Conservation (phyloP, 2,113 vertebrate species). For the Acinonyx jubatus region DNA sequence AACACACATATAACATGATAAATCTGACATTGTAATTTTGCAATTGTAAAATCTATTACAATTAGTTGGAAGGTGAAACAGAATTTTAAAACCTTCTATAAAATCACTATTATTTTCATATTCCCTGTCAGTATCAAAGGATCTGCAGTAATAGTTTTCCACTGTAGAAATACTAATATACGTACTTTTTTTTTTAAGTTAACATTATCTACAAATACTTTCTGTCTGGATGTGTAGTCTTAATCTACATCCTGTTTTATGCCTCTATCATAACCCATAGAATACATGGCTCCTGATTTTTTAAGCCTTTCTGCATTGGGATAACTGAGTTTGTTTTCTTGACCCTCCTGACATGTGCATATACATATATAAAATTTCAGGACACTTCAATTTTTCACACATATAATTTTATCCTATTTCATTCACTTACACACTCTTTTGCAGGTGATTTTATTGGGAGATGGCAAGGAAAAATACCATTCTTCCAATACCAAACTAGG, state of each 20-base stretch:
- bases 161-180: not conserved
- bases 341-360: not conserved
- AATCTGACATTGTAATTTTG: not conserved
- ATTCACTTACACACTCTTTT: not conserved
- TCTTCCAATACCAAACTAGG: not conserved
- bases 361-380: not conserved
- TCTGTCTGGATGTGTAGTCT: not conserved
- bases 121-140: not conserved
- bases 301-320: not conserved
- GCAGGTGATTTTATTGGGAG: not conserved
- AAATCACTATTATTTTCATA: not conserved
- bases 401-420: not conserved
- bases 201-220: not conserved
- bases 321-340: not conserved
- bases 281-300: not conserved
- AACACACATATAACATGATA: not conserved
- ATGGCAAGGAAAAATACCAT: not conserved
- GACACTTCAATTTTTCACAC: not conserved
- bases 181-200: rapidly evolving
- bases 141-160: not conserved
- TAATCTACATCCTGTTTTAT: not conserved
- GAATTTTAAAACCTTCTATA: not conserved
- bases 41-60: not conserved
- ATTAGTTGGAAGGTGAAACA: not conserved
- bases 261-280: not conserved